These are phyloP conservation scores for Chaetops frenatus DNA, from an alignment of 2,113 vertebrate species.

Conservation along the genomic window DNA sequence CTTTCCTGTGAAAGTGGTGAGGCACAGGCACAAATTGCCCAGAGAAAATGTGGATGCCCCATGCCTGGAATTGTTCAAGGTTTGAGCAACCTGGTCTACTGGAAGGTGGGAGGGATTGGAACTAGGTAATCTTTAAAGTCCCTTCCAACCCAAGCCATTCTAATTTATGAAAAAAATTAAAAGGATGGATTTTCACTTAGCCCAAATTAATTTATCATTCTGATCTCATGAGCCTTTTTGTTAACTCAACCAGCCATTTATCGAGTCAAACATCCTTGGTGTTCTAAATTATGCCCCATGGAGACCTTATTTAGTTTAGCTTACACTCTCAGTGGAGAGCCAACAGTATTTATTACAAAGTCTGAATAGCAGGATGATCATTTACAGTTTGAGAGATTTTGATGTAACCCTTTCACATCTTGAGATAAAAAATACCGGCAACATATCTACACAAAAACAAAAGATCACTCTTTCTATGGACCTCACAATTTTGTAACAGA, in stretches of 20 bases:
- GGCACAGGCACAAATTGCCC: too few species aligned
- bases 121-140: background rate
- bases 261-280: background rate
- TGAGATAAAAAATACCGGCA: background rate
- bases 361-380: background rate
- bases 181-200: background rate
- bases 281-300: background rate
- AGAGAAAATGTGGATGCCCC: background rate
- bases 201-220: background rate
- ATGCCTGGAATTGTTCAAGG: background rate
- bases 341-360: background rate
- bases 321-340: background rate
- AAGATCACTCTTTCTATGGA: background rate
- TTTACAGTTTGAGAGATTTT: background rate
- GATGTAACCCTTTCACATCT: background rate
- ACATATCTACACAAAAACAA: background rate
- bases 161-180: background rate
- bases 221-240: background rate
- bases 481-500: background rate
- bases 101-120: background rate
- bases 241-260: background rate
- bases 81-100: background rate
- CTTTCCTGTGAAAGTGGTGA: background rate
- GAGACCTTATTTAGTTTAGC: background rate
- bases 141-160: background rate